Conservation (phyloP, 2,888 invertebrate genomes). For the Orgyia antiqua region DNA sequence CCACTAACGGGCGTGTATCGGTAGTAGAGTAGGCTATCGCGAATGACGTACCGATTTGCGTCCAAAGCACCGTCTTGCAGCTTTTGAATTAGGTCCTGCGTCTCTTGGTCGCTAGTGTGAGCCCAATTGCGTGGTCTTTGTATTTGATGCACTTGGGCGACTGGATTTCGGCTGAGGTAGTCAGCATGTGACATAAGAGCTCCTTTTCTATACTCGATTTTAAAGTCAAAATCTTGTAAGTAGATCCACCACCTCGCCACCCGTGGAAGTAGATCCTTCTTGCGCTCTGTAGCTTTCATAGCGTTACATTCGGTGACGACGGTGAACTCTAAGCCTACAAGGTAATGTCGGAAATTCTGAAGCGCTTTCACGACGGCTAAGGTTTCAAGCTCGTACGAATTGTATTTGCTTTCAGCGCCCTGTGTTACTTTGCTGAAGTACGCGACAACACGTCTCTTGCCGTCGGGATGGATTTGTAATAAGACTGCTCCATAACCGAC, state of each 20-base stretch:
- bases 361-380: conserved; percentile 15
- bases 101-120: conserved; percentile 17
- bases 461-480: conserved; percentile 8
- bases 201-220: conserved; percentile 18
- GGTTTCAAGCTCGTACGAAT: conserved; percentile 10
- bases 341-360: conserved; percentile 20
- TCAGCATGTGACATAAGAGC: conserved; percentile 14
- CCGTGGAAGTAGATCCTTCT: conserved; percentile 15
- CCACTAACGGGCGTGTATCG: background rate
- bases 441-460: conserved; percentile 12
- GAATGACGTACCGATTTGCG: background rate
- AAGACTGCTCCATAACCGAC: conserved; percentile 10
- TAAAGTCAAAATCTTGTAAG: conserved; percentile 17
- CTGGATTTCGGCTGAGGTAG: conserved; percentile 15
- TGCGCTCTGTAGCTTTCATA: conserved; percentile 7
- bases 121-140: conserved; percentile 17
- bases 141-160: background rate
- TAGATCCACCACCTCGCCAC: conserved; percentile 19
- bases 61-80: conserved; percentile 10
- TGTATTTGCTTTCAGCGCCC: conserved; percentile 17
- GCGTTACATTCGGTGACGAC: conserved; percentile 10
- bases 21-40: background rate
- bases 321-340: conserved; percentile 11
- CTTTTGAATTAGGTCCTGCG: conserved; percentile 11
- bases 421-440: conserved; percentile 14